phyloP scores from a whole-genome alignment of 2,797 vertebrate genomes.

The Rhinichthys osculus region DNA sequence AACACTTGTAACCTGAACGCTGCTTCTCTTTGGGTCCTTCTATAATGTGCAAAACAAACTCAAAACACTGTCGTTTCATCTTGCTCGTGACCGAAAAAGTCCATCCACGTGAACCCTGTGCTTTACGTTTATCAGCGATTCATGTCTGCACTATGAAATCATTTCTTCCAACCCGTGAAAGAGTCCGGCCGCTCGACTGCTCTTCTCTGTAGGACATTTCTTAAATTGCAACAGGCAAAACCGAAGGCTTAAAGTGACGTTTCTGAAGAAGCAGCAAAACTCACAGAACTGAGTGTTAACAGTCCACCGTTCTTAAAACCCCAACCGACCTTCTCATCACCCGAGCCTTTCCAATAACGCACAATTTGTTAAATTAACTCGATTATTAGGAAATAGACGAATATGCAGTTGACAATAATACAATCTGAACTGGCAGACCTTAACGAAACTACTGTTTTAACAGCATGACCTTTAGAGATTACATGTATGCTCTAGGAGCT shows the following conservation, averaged over 20 bases:
- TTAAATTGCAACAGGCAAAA: slow-evolving; percentile 62
- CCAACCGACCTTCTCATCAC: slow-evolving; percentile 53
- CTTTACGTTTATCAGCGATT: slow-evolving; percentile 26
- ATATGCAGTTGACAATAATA: slow-evolving; percentile 66
- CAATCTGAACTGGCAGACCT: slow-evolving; percentile 66
- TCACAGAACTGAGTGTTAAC: slow-evolving; percentile 68
- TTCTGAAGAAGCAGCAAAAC: slow-evolving; percentile 82
- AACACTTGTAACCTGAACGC: background rate
- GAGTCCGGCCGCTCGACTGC: slow-evolving; percentile 8
- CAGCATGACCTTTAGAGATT: slow-evolving; percentile 71
- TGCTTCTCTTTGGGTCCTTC: background rate
- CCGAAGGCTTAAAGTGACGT: slow-evolving; percentile 83
- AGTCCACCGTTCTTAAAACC: slow-evolving; percentile 64
- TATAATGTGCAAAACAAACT: slow-evolving; percentile 36
- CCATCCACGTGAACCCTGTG: background rate
- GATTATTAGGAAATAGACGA: slow-evolving; percentile 68
- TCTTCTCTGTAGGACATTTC: slow-evolving; percentile 25
- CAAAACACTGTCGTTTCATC: background rate
- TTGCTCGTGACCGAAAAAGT: background rate
- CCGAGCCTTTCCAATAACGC: slow-evolving; percentile 66
- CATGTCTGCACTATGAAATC: background rate
- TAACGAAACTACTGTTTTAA: slow-evolving; percentile 79
- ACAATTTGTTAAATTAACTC: slow-evolving; percentile 69
- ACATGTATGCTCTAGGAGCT: slow-evolving; percentile 81
- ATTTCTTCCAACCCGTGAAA: slow-evolving; percentile 16